Conservation (phyloP, 2,797 vertebrate species). For the Melanitta fusca region DNA sequence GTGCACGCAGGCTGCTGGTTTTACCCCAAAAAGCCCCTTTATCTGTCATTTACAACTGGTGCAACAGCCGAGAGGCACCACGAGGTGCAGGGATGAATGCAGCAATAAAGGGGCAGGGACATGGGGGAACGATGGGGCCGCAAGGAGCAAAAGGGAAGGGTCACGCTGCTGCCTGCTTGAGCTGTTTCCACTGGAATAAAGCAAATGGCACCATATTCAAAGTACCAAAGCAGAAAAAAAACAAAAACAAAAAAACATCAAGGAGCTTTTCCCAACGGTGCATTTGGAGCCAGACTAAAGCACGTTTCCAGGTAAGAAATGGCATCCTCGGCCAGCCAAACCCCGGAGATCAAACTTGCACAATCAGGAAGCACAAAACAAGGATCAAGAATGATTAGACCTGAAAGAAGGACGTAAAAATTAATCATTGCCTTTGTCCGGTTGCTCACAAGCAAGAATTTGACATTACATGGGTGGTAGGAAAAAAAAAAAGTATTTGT, state of each 20-base stretch:
- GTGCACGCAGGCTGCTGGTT: neutral
- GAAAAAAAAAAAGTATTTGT: neutral
- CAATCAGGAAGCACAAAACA: neutral
- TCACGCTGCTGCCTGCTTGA: neutral
- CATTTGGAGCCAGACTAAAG: neutral
- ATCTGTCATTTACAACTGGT: neutral
- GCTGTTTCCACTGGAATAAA: neutral
- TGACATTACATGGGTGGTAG: neutral
- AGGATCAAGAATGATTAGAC: neutral
- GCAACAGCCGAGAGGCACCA: neutral
- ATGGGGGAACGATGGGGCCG: neutral
- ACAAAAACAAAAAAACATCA: neutral
- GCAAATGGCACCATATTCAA: neutral
- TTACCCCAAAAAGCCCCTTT: neutral
- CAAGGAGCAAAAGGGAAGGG: neutral
- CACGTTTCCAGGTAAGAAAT: neutral
- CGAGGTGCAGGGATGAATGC: rapidly evolving
- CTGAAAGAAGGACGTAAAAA: neutral
- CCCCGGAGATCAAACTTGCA: rapidly evolving
- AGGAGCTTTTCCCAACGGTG: neutral
- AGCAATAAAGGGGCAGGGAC: neutral
- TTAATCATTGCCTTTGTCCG: neutral
- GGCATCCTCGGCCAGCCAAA: neutral
- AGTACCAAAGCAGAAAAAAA: neutral
- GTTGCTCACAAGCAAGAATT: neutral